Base-by-base conservation (phyloP, 2,888 invertebrate genomes). In the Tridacna gigas region DNA sequence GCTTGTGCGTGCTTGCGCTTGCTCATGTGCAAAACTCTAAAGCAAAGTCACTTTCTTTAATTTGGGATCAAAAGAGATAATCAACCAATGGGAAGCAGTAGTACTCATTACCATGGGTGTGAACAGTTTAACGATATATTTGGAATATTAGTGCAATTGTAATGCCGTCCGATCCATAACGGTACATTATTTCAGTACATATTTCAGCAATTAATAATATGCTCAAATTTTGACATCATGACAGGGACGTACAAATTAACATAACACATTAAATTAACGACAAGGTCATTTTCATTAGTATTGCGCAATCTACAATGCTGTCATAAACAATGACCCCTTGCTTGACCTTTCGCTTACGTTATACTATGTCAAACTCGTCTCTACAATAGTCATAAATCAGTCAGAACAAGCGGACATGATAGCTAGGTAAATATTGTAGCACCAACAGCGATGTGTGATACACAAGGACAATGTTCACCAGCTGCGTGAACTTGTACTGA, bases 191-290 rank as follows among this genome's bases (percentile, higher is more conserved):
- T 37, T 37, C 3, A 37, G 56, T 56, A 56, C 56, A 56, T 11
- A 20, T 56, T 45, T 28, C 18, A 18, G 20, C 45, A 37, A 67
- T 67, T 45, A 67, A 67, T 67, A 67, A 67, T 45, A 67, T 45
- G 45, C 26, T 45, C 67, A 67, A 20, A 67, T 67, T 51, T 71
- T 71, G 71, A 71, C 71, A 37, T 71, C 37, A 48, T 71, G 71
- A 25, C 71, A 22, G 51, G 22, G 48, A 51, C 25, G 51, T 71
- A 71, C 71, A 71, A 71, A 71, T 71, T 71, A 71, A 71, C 71
- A 71, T 71, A 71, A 71, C 51, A 71, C 71, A 71, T 71, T 71
- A 51, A 71, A 71, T 71, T 71, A 71, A 47, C 71, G 71, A 71
- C 22, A 26, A 22, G 71, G 48, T 22, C 48, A 71, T 71, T 71